phyloP scores from a whole-genome alignment of 2,797 vertebrate genomes.

The Rhabdomys pumilio region DNA sequence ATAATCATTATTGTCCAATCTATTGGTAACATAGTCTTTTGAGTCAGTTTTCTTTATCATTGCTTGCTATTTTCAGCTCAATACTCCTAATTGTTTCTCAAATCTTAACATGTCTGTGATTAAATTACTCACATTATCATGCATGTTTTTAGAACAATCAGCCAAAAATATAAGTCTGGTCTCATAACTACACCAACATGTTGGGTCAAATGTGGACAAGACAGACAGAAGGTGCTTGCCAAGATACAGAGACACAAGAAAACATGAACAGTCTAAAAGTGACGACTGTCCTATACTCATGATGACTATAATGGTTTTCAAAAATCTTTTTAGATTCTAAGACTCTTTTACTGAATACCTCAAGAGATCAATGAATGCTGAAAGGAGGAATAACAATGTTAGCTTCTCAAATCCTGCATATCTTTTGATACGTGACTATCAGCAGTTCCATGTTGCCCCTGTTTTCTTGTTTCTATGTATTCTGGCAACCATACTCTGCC shows the following conservation, averaged over 20 bases:
- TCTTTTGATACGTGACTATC: neutral
- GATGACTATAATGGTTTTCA: neutral
- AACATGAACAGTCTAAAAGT: too few relatives aligned
- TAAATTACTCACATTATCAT: neutral
- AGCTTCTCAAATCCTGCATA: neutral
- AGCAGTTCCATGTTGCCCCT: neutral
- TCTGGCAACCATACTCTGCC: neutral
- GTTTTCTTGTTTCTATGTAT: neutral
- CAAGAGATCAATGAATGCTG: neutral
- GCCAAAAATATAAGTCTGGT: neutral
- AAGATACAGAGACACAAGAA: too few relatives aligned
- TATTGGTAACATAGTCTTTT: neutral
- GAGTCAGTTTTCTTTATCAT: neutral
- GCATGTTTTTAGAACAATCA: neutral
- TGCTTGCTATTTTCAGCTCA: neutral
- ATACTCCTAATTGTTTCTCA: neutral
- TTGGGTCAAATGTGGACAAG: too few relatives aligned
- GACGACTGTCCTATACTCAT: too few relatives aligned
- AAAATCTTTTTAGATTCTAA: neutral
- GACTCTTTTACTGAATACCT: neutral
- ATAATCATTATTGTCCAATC: neutral
- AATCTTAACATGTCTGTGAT: neutral
- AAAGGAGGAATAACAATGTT: rapidly evolving
- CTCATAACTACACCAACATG: neutral
- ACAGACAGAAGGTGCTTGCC: too few relatives aligned